These are phyloP conservation scores for Leptopilina myrica DNA, from an alignment of 2,888 invertebrate genomes.

Conservation along the genomic window DNA sequence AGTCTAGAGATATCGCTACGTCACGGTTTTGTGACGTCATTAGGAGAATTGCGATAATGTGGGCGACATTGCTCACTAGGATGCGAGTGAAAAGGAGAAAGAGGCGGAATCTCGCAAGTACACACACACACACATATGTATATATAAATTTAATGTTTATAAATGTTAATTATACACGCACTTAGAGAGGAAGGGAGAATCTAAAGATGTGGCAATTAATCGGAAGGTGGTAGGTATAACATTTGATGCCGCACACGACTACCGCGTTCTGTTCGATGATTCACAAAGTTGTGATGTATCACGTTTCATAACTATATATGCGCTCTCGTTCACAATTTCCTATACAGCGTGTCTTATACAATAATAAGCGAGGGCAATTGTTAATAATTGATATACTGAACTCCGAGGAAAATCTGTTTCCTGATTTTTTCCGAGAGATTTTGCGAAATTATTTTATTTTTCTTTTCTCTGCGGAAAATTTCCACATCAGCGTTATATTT, in stretches of 20 bases:
- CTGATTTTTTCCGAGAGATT: no score
- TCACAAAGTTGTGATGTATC: conserved; percentile 1
- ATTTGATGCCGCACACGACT: conserved; percentile 9
- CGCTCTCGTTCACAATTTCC: neutral
- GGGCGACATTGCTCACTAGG: conserved; percentile 26
- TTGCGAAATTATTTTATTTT: no score
- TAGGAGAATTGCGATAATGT: conserved; percentile 28
- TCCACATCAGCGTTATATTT: no score
- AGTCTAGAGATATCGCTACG: conserved; percentile 36
- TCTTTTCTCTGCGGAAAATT: no score
- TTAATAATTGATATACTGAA: conserved; percentile 10
- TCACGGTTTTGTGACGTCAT: conserved; percentile 19
- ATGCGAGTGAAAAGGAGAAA: neutral
- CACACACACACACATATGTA: no score
- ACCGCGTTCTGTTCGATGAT: conserved; percentile 29
- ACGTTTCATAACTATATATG: conserved; percentile 21
- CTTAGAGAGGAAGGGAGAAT: neutral
- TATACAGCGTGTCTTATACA: neutral
- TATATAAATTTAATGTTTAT: no score
- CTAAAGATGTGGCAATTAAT: conserved; percentile 12
- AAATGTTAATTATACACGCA: conserved; percentile 11
- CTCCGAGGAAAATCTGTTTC: no score
- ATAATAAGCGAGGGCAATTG: conserved; percentile 14
- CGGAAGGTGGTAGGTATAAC: conserved; percentile 21
- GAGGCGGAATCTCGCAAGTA: conserved; percentile 17